Conservation (phyloP, 2,113 vertebrate genomes). For the Mandrillus leucophaeus region DNA sequence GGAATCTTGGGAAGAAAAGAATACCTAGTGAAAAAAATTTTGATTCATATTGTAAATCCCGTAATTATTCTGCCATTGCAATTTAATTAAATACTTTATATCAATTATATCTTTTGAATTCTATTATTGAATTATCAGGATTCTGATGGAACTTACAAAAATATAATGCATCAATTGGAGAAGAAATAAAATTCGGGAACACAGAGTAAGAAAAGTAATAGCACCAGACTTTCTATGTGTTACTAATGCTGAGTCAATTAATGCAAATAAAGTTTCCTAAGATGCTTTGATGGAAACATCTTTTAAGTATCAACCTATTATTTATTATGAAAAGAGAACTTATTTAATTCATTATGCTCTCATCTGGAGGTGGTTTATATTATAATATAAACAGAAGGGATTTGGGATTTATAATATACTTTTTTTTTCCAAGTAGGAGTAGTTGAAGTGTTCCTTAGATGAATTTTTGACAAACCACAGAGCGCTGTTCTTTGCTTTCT, state of each 20-base stretch:
- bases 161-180: background rate
- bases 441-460: background rate
- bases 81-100: background rate
- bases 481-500: background rate
- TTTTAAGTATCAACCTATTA: slow-evolving; percentile 37
- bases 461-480: background rate
- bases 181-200: slow-evolving; percentile 20
- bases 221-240: background rate
- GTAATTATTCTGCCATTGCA: background rate
- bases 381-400: background rate
- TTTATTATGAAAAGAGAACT: slow-evolving; percentile 30
- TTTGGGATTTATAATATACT: slow-evolving; percentile 1
- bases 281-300: slow-evolving; percentile 1
- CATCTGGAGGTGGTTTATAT: background rate
- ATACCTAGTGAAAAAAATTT: background rate
- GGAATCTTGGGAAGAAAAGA: background rate
- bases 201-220: background rate
- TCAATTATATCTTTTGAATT: background rate
- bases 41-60: slow-evolving; percentile 21
- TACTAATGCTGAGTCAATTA: slow-evolving; percentile 28
- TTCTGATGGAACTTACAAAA: background rate
- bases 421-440: background rate
- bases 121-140: background rate
- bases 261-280: background rate
- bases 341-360: slow-evolving; percentile 11